A percentile compares a stretch with the other conserved stretches of the same genome.
phyloP scores from a whole-genome alignment of 2,888 invertebrate genomes.

The Tetramorium bicarinatum region DNA sequence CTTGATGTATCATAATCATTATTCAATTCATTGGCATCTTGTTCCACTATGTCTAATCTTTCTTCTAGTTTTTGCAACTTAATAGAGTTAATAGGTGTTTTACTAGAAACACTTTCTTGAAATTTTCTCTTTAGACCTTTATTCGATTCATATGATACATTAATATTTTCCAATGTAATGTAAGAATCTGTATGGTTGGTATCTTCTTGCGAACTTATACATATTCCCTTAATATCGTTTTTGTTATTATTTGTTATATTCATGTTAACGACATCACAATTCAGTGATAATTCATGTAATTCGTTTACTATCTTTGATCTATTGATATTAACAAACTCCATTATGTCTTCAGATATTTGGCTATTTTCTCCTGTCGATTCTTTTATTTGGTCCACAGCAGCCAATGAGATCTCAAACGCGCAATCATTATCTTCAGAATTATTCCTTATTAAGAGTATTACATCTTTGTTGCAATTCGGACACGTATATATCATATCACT shows the following conservation, averaged over 20 bases:
- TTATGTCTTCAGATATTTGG: conserved; percentile 42
- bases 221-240: background rate
- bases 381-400: conserved; percentile 55
- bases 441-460: conserved; percentile 71
- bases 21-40: conserved; percentile 7
- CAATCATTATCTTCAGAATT: conserved; percentile 65
- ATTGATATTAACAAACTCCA: background rate
- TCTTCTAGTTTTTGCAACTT: conserved; percentile 28
- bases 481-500: conserved; percentile 69
- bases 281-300: background rate
- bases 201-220: conserved; percentile 13
- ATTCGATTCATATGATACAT: background rate
- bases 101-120: conserved; percentile 15
- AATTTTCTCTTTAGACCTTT: conserved; percentile 43
- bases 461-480: conserved; percentile 74
- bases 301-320: background rate
- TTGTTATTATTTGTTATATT: conserved; percentile 6
- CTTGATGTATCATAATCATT: conserved; percentile 18
- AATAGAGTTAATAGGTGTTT: background rate
- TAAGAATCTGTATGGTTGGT: background rate
- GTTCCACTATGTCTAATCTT: background rate
- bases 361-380: conserved; percentile 40
- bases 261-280: background rate
- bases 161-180: conserved; percentile 25
- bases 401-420: conserved; percentile 69